Base-by-base conservation (phyloP, 2,797 vertebrate genomes). In the Nannoperca obscura region DNA sequence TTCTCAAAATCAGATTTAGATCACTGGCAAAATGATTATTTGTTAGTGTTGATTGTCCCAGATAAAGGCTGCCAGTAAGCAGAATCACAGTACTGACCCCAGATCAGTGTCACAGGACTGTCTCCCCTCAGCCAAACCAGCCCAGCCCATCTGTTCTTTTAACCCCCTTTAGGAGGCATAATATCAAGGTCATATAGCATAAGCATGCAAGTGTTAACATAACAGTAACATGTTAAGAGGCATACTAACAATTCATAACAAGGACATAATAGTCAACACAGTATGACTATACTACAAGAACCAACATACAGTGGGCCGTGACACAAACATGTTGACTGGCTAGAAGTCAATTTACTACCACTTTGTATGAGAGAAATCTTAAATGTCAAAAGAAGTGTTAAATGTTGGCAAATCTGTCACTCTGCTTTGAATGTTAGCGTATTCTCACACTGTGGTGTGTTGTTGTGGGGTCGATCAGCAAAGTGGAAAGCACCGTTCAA, bases 21-120 rank as follows among this genome's bases (percentile, higher is more conserved):
- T 63, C 22, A 52, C 4, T 12, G 15, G 9, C 13, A 54, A 46
- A 79, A 73, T 44, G 3, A 14, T 36, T 42, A 44, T 14, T 47
- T 20, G 24, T 55, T 61, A 47, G 30, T 50, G 9, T 13, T 65
- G n/a, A 38, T 64, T 30, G 58, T 64, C 19, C 19, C 30, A 20
- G 2, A 50, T 12, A 47, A 36, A 46, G 10, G 32, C 42, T 78
- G 47, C 52, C 20, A 38, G 4, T 70, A 2, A 64, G 42, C 9
- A 60, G 32, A 46, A 67, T 78, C 15, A 68, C 44, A 80, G 46
- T 38, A 77, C 78, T 85, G 88, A 90, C 85, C 80, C 88, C 89
- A 90, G 87, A 89, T 86, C 82, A 86, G 80, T 87, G 58, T 80
- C 20, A 57, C 68, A 57, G 62, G 47, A 84, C 62, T 44, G 36